Base-by-base conservation (phyloP, 2,888 invertebrate genomes). In the Epirrhoe tristata region DNA sequence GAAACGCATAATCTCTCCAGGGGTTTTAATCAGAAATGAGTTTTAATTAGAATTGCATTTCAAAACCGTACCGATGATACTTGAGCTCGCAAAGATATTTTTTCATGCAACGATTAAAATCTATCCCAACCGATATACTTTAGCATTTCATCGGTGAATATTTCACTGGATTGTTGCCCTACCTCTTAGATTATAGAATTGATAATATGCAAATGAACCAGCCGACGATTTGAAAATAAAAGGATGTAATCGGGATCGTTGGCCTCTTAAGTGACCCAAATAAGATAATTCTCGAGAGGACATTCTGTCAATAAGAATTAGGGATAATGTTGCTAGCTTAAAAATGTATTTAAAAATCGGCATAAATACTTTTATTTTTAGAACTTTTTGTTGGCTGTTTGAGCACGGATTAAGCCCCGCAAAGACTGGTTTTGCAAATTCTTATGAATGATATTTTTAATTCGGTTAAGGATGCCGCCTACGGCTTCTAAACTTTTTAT, bases 201-300 rank as follows among this genome's bases (percentile, higher is more conserved):
- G 91, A 91, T 91, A 91, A 91, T 85, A 92, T 91, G 90, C 86
- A 90, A 91, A 92, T 90, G 84, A 86, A 85, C 74, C 76, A 83
- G 75, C 79, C 86, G 85, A 84, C 85, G 87, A 88, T 86, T 84
- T 85, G 79, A 86, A 88, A 90, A 89, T 85, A 90, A 89, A 91
- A 88, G 87, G 82, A 86, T 87, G 17, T 85, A 86, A 80, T 75
- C 66, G 82, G 80, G 91, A 88, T 88, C 91, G 79, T 83, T 88
- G 90, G 78, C 87, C 91, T 85, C 78, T 77, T 82, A 86, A 87
- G 83, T 92, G 91, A 91, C 91, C 91, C 87, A 91, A 90, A 91
- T 91, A 92, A 90, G 86, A 89, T 88, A 86, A 89, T 84, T 84
- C 83, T 77, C 79, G 85, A 64, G 63, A 64, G 81, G 81, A 81